phyloP scores from a whole-genome alignment of 2,888 invertebrate species.

The Plagodis pulveraria region DNA sequence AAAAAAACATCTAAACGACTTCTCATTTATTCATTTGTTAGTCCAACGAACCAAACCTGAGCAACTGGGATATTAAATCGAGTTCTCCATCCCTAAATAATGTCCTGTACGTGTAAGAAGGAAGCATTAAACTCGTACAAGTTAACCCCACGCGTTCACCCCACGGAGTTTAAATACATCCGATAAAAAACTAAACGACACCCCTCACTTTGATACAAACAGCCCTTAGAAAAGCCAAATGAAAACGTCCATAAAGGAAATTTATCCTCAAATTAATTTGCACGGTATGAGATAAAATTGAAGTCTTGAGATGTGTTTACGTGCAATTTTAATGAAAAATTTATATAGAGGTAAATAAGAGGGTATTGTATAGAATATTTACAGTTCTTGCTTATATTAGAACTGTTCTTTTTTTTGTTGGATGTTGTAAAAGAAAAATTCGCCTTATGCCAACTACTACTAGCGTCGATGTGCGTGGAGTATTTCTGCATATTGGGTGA shows the following conservation, averaged over 20 bases:
- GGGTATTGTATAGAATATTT: too few species aligned
- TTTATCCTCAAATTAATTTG: constrained; percentile 84
- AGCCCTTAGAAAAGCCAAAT: constrained; percentile 65
- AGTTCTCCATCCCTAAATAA: constrained; percentile 45
- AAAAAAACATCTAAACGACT: constrained; percentile 21
- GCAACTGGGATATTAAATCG: constrained; percentile 36
- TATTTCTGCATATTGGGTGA: too few species aligned
- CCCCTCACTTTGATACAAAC: constrained; percentile 59
- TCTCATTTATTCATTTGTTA: constrained; percentile 40
- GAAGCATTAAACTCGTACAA: constrained; percentile 80
- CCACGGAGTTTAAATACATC: constrained; percentile 76
- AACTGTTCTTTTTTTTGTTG: too few species aligned
- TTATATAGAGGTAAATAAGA: too few species aligned
- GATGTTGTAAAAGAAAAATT: too few species aligned
- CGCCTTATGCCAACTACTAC: too few species aligned
- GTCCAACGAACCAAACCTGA: constrained; percentile 30
- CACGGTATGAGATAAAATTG: constrained; percentile 36
- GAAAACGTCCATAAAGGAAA: constrained; percentile 78
- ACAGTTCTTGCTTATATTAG: too few species aligned
- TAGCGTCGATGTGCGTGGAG: too few species aligned
- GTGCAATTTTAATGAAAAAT: neutral
- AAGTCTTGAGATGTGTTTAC: constrained; percentile 1
- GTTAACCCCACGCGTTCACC: constrained; percentile 67
- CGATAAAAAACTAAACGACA: constrained; percentile 81
- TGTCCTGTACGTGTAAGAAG: constrained; percentile 64